These are phyloP conservation scores for Dioctria rufipes DNA, from an alignment of 2,888 invertebrate species.

Conservation along the genomic window DNA sequence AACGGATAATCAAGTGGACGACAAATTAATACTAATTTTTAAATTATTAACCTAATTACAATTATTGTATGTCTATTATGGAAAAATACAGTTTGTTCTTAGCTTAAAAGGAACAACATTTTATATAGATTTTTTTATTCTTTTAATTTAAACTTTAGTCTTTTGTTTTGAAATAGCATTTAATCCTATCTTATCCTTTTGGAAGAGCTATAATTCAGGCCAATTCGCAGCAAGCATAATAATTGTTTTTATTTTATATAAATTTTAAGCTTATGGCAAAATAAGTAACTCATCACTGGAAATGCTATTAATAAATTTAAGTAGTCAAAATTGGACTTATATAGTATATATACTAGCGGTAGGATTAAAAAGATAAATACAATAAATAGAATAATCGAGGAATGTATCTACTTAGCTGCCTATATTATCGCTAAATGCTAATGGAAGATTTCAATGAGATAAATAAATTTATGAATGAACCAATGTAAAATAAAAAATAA, in stretches of 20 bases:
- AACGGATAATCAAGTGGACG: neutral
- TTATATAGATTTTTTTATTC: neutral
- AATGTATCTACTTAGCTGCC: slow-evolving; percentile 26
- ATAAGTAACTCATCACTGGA: no score
- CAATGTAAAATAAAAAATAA: neutral
- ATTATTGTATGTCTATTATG: neutral
- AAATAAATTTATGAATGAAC: slow-evolving; percentile 29
- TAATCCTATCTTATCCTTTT: no score
- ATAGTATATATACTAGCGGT: no score
- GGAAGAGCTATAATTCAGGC: no score
- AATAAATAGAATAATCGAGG: slow-evolving; percentile 33
- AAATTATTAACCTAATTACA: neutral
- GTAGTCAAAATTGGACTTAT: no score
- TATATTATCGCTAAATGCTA: neutral
- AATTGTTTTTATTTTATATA: no score
- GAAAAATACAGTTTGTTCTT: neutral
- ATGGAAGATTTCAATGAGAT: slow-evolving; percentile 44
- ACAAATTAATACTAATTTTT: slow-evolving; percentile 1
- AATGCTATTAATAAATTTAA: no score
- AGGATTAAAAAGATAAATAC: neutral
- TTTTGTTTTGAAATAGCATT: no score
- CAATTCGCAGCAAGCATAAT: no score
- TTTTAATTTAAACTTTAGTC: neutral
- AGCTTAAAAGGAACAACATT: slow-evolving; percentile 7
- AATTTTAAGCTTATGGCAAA: no score